These are phyloP conservation scores for Leucoptera coffeella DNA, from an alignment of 2,888 invertebrate species.

Conservation along the genomic window DNA sequence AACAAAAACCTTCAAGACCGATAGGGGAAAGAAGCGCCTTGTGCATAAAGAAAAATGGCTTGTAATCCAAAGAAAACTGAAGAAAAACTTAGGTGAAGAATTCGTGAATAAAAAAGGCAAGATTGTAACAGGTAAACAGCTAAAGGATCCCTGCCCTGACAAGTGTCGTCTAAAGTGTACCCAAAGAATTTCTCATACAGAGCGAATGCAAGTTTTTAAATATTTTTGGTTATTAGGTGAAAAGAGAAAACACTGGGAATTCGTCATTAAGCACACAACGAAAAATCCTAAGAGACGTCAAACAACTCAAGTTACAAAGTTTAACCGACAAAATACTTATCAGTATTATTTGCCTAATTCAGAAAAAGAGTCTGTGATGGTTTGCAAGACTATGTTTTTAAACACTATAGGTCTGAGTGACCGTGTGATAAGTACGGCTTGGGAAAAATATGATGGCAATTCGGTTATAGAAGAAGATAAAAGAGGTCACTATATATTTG, in stretches of 20 bases:
- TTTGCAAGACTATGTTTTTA: slow-evolving; percentile 8
- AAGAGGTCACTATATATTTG: slow-evolving; percentile 8
- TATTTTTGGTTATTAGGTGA: slow-evolving; percentile 7
- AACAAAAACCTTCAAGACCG: slow-evolving; percentile 1
- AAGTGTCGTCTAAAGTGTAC: slow-evolving; percentile 1
- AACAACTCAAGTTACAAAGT: slow-evolving; percentile 6
- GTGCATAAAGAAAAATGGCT: slow-evolving; percentile 1
- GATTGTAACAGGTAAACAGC: slow-evolving; percentile 2
- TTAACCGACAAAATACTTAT: slow-evolving; percentile 5
- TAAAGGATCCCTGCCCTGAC: slow-evolving; percentile 1
- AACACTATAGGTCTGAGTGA: slow-evolving; percentile 7
- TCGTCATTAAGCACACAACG: slow-evolving; percentile 6
- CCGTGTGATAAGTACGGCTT: slow-evolving; percentile 5
- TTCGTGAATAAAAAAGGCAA: slow-evolving; percentile 4
- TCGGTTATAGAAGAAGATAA: slow-evolving; percentile 1
- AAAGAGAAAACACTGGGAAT: slow-evolving; percentile 7
- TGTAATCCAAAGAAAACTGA: slow-evolving; percentile 3
- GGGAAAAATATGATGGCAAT: slow-evolving; percentile 4
- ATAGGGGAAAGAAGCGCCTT: slow-evolving; percentile 2
- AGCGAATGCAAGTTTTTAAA: slow-evolving; percentile 4
- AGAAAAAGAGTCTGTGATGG: slow-evolving; percentile 3
- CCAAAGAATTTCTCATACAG: slow-evolving; percentile 1
- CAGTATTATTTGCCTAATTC: slow-evolving; percentile 6
- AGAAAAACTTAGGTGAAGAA: slow-evolving; percentile 3
- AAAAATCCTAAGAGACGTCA: slow-evolving; percentile 6